Evolutionary conservation across 2,113 vertebrate genomes (phyloP).

Genomic region (Platysternon megacephalum): DNA sequence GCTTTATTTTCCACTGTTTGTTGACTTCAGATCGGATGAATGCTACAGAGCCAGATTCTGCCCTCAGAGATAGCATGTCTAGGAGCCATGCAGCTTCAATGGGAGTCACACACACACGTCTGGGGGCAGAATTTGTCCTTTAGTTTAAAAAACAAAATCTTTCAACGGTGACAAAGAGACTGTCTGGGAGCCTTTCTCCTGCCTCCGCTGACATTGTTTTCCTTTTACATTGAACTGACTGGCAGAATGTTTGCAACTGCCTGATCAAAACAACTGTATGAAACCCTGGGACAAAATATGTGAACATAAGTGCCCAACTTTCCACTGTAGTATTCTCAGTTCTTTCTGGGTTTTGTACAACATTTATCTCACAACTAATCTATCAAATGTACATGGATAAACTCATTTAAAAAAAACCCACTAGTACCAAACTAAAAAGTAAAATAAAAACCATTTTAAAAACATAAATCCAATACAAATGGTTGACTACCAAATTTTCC

Average conservation of each 20-base stretch:
- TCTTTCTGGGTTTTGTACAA: background rate
- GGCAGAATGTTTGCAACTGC: background rate
- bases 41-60: background rate
- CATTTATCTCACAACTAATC: background rate
- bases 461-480: no score
- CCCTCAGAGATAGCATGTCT: background rate
- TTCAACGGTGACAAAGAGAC: background rate
- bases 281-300: background rate
- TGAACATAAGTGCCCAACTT: background rate
- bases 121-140: background rate
- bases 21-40: no score
- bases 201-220: background rate
- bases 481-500: no score
- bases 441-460: no score
- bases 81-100: background rate
- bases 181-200: no score
- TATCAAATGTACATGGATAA: background rate
- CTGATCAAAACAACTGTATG: background rate
- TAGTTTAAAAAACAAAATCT: background rate
- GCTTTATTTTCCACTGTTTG: background rate
- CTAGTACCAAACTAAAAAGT: no score
- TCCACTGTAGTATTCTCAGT: background rate
- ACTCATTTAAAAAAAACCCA: no score
- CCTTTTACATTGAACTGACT: fast-evolving
- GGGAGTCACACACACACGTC: background rate